Conservation (phyloP, 2,888 invertebrate genomes). For the Chymomyza procnemis region DNA sequence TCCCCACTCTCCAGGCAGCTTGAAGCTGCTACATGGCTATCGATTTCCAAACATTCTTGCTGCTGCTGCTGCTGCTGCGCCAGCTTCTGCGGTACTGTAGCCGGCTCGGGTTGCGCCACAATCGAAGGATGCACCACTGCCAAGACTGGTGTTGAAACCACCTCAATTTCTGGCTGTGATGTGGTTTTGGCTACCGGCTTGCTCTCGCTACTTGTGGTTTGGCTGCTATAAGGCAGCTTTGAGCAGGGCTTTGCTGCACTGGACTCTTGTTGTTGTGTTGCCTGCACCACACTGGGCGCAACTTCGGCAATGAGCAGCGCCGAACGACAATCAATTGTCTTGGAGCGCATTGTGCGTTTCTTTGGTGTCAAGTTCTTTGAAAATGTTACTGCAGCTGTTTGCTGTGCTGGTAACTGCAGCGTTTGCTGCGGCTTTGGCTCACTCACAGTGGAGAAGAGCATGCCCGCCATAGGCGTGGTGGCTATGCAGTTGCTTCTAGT, state of each 20-base stretch:
- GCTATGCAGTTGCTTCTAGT: constrained; percentile 3
- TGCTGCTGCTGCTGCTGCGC: background rate
- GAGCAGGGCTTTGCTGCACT: background rate
- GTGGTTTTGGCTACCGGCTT: background rate
- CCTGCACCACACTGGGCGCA: background rate
- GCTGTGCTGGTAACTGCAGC: background rate
- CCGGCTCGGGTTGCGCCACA: background rate
- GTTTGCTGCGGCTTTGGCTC: constrained; percentile 4
- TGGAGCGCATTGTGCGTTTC: constrained; percentile 70
- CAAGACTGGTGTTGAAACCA: background rate
- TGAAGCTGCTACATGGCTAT: background rate
- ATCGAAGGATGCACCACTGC: background rate
- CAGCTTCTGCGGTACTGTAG: constrained; percentile 1
- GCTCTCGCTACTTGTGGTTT: background rate
- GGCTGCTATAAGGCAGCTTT: background rate
- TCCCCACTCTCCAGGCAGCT: background rate
- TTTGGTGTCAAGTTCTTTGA: constrained; percentile 49
- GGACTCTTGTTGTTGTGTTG: background rate
- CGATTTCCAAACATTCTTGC: background rate
- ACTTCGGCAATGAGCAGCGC: constrained; percentile 30
- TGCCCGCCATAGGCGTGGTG: background rate
- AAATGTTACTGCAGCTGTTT: constrained; percentile 9
- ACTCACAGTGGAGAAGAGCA: constrained; percentile 7
- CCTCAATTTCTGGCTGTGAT: background rate
- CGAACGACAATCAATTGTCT: constrained; percentile 68